These are phyloP conservation scores for Caiman crocodilus DNA, from an alignment of 2,797 vertebrate species.

Conservation along the genomic window DNA sequence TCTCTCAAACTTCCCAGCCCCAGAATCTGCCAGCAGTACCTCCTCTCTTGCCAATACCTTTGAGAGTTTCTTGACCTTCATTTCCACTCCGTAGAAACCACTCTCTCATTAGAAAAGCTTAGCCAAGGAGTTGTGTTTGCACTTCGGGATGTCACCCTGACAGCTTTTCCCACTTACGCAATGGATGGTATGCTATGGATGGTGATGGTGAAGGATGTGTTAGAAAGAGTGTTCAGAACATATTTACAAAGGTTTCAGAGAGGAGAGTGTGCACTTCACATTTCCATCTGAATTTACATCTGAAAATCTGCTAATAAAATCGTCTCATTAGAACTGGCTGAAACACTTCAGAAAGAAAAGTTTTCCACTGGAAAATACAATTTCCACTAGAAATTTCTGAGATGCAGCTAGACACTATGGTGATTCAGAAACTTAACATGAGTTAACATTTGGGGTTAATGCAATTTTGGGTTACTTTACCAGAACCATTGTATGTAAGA, in stretches of 20 bases:
- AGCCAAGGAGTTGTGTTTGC: background rate
- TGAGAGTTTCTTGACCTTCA: slow-evolving; percentile 18
- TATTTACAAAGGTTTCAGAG: background rate
- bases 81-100: background rate
- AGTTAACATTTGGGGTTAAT: too few species aligned
- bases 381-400: too few species aligned
- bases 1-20: background rate
- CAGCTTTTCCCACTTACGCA: background rate
- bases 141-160: background rate
- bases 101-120: background rate
- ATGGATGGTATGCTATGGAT: background rate
- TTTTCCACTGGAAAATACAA: slow-evolving; percentile 2
- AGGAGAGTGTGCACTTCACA: background rate
- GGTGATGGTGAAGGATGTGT: background rate
- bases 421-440: too few species aligned
- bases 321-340: background rate
- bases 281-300: background rate
- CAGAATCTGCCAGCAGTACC: background rate
- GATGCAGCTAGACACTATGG: too few species aligned
- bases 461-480: too few species aligned
- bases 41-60: background rate
- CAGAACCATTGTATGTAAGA: too few species aligned
- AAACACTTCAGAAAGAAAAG: background rate
- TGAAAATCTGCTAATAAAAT: background rate
- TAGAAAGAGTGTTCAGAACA: background rate